Base-by-base conservation (phyloP, 92 coral and sea anemone species). In the Paramuricea clavata region DNA sequence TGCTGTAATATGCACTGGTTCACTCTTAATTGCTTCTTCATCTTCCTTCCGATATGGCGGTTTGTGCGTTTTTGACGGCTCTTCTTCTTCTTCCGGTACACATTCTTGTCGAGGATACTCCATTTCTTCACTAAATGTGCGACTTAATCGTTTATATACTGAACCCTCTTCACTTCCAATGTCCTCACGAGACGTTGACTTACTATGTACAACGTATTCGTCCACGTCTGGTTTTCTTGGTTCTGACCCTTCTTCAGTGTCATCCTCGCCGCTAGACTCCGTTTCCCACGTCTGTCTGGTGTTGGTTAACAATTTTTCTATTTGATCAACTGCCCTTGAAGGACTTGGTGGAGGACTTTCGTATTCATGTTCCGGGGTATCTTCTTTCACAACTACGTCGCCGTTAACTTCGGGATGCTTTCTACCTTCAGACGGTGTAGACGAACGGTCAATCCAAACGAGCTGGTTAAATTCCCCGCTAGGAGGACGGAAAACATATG, bases 391-490 rank as follows among this genome's bases (percentile, higher is more conserved):
- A 4, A 21, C 56, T 30, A 27, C 36, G 3, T 76, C 68, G 0
- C 82, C 67, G 2, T 30, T 27, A 1, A 49, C 59, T 1, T 12
- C 68, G 13, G 71, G 3, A 21, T 59, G 72, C 22, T 65, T 35
- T 8, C 73, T 61, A 6, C 84, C 70, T 19, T 78, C 84, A 33
- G 84, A 79, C 57, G 84, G 84, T 17, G 84, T 79, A 30, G 73
- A 8, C 33, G 98, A 89, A 80, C 99, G 94, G 50, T 97, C 99
- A 67, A 97, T 97, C 99, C 99, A 97, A 30, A 97, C 99, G 82
- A 97, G 87, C 76, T 94, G 95, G 75, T 93, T 94, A 82, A 97
- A 97, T 72, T 90, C 91, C 52, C 92, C 99, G 35, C 57, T 61
- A 22, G 71, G 33, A 7, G 84, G 84, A 1, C 73, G 47, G 33